Percentiles rank a stretch among this genome's conserved stretches.
Conservation (phyloP, 1,140 invertebrate species). For the Drosophila nebulosa region DNA sequence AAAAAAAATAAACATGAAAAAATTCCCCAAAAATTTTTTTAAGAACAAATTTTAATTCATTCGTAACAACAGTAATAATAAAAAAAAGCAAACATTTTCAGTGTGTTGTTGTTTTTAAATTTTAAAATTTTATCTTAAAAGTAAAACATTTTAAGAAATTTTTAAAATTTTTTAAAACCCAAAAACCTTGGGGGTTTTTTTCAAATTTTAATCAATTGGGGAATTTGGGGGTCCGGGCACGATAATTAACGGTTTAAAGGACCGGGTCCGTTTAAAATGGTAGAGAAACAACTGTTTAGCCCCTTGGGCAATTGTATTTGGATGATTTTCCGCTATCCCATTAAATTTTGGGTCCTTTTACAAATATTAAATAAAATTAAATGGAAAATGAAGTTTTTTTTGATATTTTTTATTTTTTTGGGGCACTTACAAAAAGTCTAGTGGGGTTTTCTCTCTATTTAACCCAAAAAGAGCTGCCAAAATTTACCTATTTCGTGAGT, state of each 20-base stretch:
- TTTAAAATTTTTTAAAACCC: conserved; percentile 69
- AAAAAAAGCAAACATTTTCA: conserved; percentile 54
- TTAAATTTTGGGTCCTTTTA: too few relatives aligned
- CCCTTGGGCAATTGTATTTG: too few relatives aligned
- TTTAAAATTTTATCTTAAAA: conserved; percentile 74
- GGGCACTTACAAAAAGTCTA: too few relatives aligned
- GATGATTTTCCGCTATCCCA: too few relatives aligned
- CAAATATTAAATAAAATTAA: too few relatives aligned
- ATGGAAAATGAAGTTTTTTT: too few relatives aligned
- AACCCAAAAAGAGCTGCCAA: too few relatives aligned
- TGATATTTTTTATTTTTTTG: too few relatives aligned
- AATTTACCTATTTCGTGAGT: too few relatives aligned
- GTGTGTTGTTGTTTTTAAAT: conserved; percentile 70
- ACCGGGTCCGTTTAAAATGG: too few relatives aligned
- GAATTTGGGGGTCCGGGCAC: neutral
- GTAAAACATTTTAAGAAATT: conserved; percentile 70
- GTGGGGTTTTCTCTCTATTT: neutral
- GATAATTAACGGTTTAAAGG: neutral
- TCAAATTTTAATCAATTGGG: neutral
- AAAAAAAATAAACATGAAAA: conserved; percentile 16
- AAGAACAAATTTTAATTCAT: conserved; percentile 72
- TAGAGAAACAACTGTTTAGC: too few relatives aligned
- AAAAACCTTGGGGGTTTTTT: conserved; percentile 4
- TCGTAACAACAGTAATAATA: conserved; percentile 40
- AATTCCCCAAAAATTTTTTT: conserved; percentile 62